A percentile compares a stretch with the other conserved stretches of the same genome.
Evolutionary conservation across 2,888 invertebrate genomes (phyloP).

Genomic region (Disparrhopalites patrizii): DNA sequence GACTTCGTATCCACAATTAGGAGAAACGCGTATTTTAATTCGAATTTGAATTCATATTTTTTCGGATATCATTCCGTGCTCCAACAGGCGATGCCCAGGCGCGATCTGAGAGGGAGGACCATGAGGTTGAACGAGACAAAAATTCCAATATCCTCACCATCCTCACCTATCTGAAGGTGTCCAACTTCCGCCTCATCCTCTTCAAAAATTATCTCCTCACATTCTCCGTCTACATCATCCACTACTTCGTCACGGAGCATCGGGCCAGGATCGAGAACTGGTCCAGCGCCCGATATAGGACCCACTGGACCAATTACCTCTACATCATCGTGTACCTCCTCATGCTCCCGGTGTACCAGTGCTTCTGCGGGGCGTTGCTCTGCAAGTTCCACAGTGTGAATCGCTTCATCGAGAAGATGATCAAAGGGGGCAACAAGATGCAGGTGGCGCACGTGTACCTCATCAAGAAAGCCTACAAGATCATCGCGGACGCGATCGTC

Average conservation of each 20-base stretch:
- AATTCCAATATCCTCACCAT: not conserved
- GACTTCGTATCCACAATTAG: too few relatives aligned
- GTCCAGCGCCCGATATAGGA: not conserved
- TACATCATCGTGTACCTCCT: not conserved
- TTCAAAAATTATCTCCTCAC: not conserved
- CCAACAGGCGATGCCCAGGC: too few relatives aligned
- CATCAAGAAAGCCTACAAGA: not conserved
- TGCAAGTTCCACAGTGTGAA: not conserved
- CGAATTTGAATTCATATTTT: too few relatives aligned
- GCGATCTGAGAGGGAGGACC: too few relatives aligned
- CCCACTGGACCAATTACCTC: not conserved
- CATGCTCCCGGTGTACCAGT: not conserved
- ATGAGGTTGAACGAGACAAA: not conserved
- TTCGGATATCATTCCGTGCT: too few relatives aligned
- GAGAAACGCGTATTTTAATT: too few relatives aligned
- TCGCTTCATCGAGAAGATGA: conserved; percentile 2
- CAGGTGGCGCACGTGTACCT: not conserved
- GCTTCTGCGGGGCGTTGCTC: not conserved
- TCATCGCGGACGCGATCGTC: not conserved
- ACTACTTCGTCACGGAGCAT: not conserved
- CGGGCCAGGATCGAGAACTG: not conserved
- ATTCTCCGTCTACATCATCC: not conserved
- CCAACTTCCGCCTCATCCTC: not conserved
- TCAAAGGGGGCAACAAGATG: not conserved
- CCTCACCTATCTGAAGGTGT: not conserved